phyloP scores from a whole-genome alignment of 2,113 vertebrate species.

The Hystrix cristata region DNA sequence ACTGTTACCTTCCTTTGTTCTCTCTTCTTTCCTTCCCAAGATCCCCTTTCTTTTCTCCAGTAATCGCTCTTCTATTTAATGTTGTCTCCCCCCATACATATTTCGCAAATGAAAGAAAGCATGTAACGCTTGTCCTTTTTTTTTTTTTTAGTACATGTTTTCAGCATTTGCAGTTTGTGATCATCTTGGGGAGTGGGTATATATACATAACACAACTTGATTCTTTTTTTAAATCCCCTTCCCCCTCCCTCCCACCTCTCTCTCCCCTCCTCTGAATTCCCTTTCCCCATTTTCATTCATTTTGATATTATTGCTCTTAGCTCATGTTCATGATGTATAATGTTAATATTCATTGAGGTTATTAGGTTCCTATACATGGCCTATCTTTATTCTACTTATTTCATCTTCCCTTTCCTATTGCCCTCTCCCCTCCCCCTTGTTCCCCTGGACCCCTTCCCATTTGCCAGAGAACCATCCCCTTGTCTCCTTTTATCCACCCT shows the following conservation, averaged over 20 bases:
- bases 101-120: not conserved
- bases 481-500: not conserved
- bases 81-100: not conserved
- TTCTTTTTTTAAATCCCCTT: not conserved
- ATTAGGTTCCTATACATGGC: no score
- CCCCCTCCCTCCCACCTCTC: not conserved
- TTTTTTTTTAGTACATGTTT: not conserved
- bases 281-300: not conserved
- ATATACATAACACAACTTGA: not conserved
- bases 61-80: not conserved
- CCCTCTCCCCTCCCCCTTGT: not conserved
- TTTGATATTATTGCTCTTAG: not conserved
- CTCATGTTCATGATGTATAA: not conserved
- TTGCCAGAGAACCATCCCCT: not conserved
- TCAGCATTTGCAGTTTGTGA: no score
- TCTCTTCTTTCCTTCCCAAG: not conserved
- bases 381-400: not conserved
- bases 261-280: not conserved
- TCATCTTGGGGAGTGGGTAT: not conserved
- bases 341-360: not conserved
- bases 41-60: not conserved
- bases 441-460: not conserved
- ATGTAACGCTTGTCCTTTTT: not conserved
- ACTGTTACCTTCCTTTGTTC: not conserved
- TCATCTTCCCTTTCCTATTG: not conserved